These are phyloP conservation scores for Actenoides lindsayi DNA, from an alignment of 2,113 vertebrate genomes.

Conservation along the genomic window DNA sequence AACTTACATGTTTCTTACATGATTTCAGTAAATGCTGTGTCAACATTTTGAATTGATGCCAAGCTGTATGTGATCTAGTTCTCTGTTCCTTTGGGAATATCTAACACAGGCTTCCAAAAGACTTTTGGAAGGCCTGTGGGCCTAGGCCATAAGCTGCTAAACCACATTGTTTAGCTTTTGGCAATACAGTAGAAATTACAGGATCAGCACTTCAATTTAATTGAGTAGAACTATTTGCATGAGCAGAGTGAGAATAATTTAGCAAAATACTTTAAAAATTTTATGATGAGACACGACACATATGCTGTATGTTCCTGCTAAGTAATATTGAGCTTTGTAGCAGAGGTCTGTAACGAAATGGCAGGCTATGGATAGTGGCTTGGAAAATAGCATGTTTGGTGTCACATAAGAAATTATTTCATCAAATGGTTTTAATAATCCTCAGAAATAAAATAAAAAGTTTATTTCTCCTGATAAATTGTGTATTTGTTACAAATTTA, in stretches of 20 bases:
- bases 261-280: not conserved
- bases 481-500: not conserved
- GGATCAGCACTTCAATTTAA: not conserved
- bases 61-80: not conserved
- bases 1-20: not conserved
- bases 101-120: not conserved
- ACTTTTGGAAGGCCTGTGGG: not conserved
- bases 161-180: not conserved
- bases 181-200: not conserved
- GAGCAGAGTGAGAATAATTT: not conserved
- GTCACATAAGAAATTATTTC: not conserved
- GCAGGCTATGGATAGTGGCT: not conserved
- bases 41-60: not conserved
- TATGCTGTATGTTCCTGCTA: not conserved
- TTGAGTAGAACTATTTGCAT: not conserved
- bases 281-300: not conserved
- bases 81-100: constrained; percentile 4
- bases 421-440: not conserved
- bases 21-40: not conserved
- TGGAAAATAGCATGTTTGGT: not conserved
- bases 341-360: not conserved
- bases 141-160: not conserved
- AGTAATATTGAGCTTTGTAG: not conserved
- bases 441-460: not conserved
- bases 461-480: not conserved